A percentile compares a stretch with the other conserved stretches of the same genome.
Conservation (phyloP, 2,888 invertebrate species). For the Philhelius pedissequus region DNA sequence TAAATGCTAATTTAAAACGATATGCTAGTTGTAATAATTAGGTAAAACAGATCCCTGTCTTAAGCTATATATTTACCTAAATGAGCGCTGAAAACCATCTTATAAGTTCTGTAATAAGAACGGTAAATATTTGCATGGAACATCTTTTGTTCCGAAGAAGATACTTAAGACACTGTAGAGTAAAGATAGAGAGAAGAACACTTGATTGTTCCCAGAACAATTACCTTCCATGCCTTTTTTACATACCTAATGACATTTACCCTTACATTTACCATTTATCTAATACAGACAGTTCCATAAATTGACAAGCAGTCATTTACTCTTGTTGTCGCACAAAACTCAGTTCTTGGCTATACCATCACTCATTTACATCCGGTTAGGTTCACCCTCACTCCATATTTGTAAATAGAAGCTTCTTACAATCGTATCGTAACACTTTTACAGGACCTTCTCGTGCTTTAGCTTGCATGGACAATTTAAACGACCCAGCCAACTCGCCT, state of each 20-base stretch:
- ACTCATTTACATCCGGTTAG: slow-evolving; percentile 22
- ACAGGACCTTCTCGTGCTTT: neutral
- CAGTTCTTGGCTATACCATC: slow-evolving; percentile 28
- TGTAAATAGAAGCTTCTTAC: slow-evolving; percentile 11
- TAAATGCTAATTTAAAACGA: neutral
- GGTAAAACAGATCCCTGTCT: neutral
- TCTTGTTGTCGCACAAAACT: slow-evolving; percentile 30
- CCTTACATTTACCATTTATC: too few species aligned
- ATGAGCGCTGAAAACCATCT: neutral
- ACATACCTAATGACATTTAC: slow-evolving; percentile 29
- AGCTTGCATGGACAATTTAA: slow-evolving; percentile 11
- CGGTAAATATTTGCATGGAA: slow-evolving; percentile 3
- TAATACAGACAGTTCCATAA: slow-evolving; percentile 18
- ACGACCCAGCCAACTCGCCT: slow-evolving; percentile 18
- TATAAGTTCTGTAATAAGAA: neutral
- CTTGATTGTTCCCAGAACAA: slow-evolving; percentile 29
- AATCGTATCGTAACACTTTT: slow-evolving; percentile 12
- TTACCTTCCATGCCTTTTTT: slow-evolving; percentile 1
- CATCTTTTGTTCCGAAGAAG: neutral
- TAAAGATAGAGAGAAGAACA: neutral
- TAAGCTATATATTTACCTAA: neutral
- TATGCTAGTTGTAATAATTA: neutral
- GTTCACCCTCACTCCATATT: neutral
- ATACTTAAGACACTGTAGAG: neutral
- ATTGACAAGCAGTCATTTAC: slow-evolving; percentile 22